Evolutionary conservation across 1,140 invertebrate genomes (phyloP).

Genomic region (Trachymyrmex cornetzi): DNA sequence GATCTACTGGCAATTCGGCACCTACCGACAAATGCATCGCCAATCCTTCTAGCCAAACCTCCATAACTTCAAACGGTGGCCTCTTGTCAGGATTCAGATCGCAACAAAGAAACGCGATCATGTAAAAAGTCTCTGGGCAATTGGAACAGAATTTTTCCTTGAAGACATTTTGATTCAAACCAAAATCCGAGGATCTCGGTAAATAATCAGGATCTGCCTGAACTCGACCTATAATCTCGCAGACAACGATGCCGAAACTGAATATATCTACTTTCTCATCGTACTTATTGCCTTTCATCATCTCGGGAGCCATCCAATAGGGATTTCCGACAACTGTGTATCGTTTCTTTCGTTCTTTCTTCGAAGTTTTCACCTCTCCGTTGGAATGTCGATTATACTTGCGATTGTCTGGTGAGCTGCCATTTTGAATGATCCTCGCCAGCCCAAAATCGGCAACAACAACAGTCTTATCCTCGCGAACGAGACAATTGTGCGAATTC

Average conservation of each 20-base stretch:
- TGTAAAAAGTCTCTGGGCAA: constrained; percentile 95
- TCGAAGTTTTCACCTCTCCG: constrained; percentile 80
- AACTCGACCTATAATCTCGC: constrained; percentile 98
- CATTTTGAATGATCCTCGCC: constrained; percentile 92
- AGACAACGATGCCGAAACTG: constrained; percentile 98
- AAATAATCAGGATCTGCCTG: constrained; percentile 97
- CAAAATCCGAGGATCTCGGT: constrained; percentile 96
- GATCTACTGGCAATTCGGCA: constrained; percentile 89
- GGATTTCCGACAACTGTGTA: constrained; percentile 97
- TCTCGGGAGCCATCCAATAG: constrained; percentile 99
- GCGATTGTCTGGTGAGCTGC: constrained; percentile 82
- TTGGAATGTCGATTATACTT: constrained; percentile 82
- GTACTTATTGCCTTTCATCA: constrained; percentile 98
- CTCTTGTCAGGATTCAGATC: constrained; percentile 95
- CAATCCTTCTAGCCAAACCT: constrained; percentile 93
- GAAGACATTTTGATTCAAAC: constrained; percentile 95
- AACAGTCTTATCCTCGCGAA: constrained; percentile 95
- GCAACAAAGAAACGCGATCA: constrained; percentile 95
- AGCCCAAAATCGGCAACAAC: constrained; percentile 98
- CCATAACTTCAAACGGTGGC: constrained; percentile 95
- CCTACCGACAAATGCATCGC: constrained; percentile 91
- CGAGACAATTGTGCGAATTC: constrained; percentile 98
- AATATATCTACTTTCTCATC: constrained; percentile 99
- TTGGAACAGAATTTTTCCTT: constrained; percentile 95
- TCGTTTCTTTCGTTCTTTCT: constrained; percentile 90